Conservation (phyloP, 2,888 invertebrate species). For the Timema cristinae region DNA sequence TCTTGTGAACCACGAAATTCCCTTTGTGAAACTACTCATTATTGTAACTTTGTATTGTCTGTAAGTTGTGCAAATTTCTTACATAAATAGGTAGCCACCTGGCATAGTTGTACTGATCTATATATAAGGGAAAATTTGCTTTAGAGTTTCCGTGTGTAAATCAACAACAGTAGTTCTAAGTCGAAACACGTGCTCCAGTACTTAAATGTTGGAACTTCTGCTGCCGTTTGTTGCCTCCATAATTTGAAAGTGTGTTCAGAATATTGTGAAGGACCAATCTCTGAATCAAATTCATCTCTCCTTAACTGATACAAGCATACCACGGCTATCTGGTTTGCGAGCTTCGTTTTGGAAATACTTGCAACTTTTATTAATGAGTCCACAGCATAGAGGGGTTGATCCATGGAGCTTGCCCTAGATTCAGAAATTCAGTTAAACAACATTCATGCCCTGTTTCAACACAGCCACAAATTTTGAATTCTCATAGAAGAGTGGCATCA, state of each 20-base stretch:
- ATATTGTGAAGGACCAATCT: neutral
- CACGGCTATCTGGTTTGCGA: neutral
- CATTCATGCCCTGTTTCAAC: constrained; percentile 4
- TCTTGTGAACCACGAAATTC: too few species aligned
- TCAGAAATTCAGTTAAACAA: neutral
- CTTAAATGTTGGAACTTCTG: neutral
- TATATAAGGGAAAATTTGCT: too few species aligned
- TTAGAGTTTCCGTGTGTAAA: too few species aligned
- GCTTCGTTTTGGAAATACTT: neutral
- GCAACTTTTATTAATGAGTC: constrained; percentile 6
- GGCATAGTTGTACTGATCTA: too few species aligned
- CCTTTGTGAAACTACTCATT: too few species aligned
- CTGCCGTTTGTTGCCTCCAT: neutral
- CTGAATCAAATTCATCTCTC: neutral
- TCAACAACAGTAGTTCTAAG: neutral
- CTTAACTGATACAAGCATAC: neutral
- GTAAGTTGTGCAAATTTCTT: too few species aligned
- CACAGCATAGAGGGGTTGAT: too few species aligned
- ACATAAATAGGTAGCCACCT: too few species aligned
- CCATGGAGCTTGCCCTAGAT: neutral
- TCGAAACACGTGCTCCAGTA: neutral
- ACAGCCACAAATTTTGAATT: neutral
- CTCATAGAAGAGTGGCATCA: neutral
- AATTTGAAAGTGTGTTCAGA: neutral
- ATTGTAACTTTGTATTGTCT: too few species aligned